A percentile compares a stretch with the other conserved stretches of the same genome.
Evolutionary conservation across 2,797 vertebrate genomes (phyloP).

Genomic region (Caiman crocodilus): DNA sequence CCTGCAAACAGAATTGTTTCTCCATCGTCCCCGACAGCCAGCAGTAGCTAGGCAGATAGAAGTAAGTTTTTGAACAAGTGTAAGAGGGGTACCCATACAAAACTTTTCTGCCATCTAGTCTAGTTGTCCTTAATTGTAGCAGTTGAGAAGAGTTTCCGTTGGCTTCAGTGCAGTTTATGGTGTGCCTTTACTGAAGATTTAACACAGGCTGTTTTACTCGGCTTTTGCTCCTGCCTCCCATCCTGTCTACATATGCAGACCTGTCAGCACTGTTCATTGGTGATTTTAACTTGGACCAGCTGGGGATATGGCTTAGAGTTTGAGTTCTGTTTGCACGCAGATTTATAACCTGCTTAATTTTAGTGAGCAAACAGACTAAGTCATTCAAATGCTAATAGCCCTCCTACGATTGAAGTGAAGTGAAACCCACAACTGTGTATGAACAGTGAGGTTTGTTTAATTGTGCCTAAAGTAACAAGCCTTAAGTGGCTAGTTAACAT

Average conservation of each 20-base stretch:
- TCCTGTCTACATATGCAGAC: neutral
- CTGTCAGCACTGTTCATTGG: too few species aligned
- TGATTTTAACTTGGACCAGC: rapidly evolving
- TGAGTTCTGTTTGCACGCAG: neutral
- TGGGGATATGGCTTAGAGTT: neutral
- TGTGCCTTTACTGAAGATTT: neutral
- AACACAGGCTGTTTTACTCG: neutral
- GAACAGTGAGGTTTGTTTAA: constrained; percentile 64
- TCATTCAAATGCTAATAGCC: neutral
- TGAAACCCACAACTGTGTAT: constrained; percentile 13
- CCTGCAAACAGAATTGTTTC: rapidly evolving
- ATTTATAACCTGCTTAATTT: neutral
- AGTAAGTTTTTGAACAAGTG: too few species aligned
- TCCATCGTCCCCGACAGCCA: neutral
- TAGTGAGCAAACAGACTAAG: neutral
- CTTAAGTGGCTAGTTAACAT: neutral
- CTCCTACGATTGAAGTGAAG: neutral
- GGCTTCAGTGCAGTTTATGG: neutral
- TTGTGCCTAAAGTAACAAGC: neutral
- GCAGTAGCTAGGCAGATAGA: neutral
- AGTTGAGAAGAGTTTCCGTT: neutral
- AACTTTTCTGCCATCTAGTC: neutral
- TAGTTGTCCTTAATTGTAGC: neutral
- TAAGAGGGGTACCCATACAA: neutral
- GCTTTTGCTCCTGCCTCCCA: neutral